A percentile compares a stretch with the other conserved stretches of the same genome.
These are phyloP conservation scores for Thera obeliscata DNA, from an alignment of 2,888 invertebrate genomes.

Conservation along the genomic window DNA sequence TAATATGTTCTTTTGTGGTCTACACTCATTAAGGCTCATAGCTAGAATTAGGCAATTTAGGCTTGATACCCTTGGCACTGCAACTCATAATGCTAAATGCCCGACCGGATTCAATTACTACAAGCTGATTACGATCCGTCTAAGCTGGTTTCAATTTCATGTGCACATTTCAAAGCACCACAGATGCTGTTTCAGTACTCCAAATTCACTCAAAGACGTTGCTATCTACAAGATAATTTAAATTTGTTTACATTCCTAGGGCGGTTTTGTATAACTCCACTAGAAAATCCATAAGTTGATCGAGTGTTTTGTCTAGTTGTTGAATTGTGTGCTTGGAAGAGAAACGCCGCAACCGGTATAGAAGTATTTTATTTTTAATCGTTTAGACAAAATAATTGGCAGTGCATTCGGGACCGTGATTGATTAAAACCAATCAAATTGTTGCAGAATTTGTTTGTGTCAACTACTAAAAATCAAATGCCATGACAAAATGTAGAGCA, in stretches of 20 bases:
- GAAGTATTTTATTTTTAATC: neutral
- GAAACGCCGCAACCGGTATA: no score
- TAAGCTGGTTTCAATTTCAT: slow-evolving; percentile 55
- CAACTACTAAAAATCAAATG: slow-evolving; percentile 32
- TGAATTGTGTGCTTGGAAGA: no score
- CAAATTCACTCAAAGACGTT: neutral
- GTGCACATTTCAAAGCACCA: slow-evolving; percentile 19
- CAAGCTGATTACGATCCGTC: slow-evolving; percentile 73
- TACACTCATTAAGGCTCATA: neutral
- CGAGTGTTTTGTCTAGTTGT: no score
- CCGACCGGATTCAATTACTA: slow-evolving; percentile 76
- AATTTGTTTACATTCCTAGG: no score
- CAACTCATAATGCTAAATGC: slow-evolving; percentile 60
- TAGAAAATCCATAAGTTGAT: no score
- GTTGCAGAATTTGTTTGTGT: slow-evolving; percentile 23
- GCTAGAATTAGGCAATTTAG: neutral
- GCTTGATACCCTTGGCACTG: slow-evolving; percentile 6
- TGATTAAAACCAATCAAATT: slow-evolving; percentile 26
- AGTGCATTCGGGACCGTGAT: slow-evolving; percentile 18
- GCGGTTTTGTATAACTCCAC: no score
- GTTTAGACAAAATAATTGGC: slow-evolving; percentile 4
- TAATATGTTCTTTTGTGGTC: no score
- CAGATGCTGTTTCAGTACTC: neutral
- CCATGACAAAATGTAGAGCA: slow-evolving; percentile 17
- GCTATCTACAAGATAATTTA: no score